A percentile compares a stretch with the other conserved stretches of the same genome.
Conservation (phyloP, 2,113 vertebrate genomes). For the Carollia perspicillata region DNA sequence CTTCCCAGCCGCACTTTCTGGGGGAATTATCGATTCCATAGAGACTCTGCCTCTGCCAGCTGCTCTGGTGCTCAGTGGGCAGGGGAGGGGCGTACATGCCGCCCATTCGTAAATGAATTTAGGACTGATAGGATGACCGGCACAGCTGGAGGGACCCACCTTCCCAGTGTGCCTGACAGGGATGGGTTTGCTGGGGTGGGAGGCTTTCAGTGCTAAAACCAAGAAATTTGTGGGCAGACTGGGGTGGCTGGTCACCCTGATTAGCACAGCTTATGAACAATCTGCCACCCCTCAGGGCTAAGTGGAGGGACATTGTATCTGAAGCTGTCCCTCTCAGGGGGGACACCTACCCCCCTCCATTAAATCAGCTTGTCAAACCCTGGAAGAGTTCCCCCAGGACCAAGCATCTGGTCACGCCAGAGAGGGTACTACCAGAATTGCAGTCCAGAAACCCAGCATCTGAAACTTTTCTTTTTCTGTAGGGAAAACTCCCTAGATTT, state of each 20-base stretch:
- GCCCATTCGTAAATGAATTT: background rate
- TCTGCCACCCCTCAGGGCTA: background rate
- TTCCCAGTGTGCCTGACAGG: background rate
- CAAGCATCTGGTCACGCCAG: background rate
- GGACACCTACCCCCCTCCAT: background rate
- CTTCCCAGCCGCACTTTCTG: background rate
- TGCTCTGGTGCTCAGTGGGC: background rate
- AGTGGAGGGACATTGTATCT: background rate
- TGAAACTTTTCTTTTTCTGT: fast-evolving
- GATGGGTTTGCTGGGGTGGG: background rate
- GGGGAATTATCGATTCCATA: background rate
- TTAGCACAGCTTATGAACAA: background rate
- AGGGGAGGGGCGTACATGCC: background rate
- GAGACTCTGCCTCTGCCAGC: background rate
- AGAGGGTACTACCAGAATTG: background rate
- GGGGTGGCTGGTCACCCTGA: background rate
- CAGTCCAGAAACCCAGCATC: background rate
- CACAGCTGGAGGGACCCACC: background rate
- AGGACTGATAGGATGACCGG: too few relatives aligned
- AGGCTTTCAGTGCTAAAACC: background rate
- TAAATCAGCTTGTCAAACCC: background rate
- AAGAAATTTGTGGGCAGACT: background rate
- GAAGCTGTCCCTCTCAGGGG: background rate
- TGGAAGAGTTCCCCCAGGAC: background rate
- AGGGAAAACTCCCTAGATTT: background rate